Base-by-base conservation (phyloP, 2,113 vertebrate species). In the Macrotis lagotis region DNA sequence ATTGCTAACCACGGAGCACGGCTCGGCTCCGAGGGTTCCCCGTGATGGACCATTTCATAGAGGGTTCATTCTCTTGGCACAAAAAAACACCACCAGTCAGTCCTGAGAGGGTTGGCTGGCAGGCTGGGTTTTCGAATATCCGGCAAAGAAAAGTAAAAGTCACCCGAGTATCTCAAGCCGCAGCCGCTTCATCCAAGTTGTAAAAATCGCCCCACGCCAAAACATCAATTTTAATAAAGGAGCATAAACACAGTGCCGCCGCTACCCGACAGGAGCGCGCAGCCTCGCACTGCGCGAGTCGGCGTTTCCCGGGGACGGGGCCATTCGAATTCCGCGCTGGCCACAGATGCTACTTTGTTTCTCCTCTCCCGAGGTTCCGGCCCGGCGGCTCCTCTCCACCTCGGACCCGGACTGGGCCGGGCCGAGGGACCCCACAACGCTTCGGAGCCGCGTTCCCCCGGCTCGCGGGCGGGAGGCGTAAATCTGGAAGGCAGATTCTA, bases 161-260 rank as follows among this genome's bases (percentile, higher is more conserved):
- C 74, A 92, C 48, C 51, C 0, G 0, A 37, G 48, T 90, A 88
- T 55, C 74, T 28, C 51, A 53, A 16, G 25, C 37, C 50, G 48
- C 89, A 0, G 31, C 90, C 97, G 97, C 97, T 97, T 97, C 51
- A 90, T 50, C n/a, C 92, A 97, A 98, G 94, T 97, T 97, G 94
- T 83, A 94, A 94, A 97, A 97, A 93, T 96, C 52, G 48, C 59
- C 88, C n/a, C n/a, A n/a, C n/a, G n/a, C n/a, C n/a, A n/a, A n/a
- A 10, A 37, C 10, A 89, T 83, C 14, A 31, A 83, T 93, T 90
- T n/a, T 1, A 88, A 91, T 24, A 37, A 37, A n/a, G 66, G n/a
- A 74, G 24, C 8, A 44, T 22, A 83, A 83, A 83, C 66, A 44
- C 26, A 22, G n/a, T n/a, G n/a, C n/a, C n/a, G n/a, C 19, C 37